Conservation (phyloP, 2,888 invertebrate genomes). For the Pseudoips prasinana region DNA sequence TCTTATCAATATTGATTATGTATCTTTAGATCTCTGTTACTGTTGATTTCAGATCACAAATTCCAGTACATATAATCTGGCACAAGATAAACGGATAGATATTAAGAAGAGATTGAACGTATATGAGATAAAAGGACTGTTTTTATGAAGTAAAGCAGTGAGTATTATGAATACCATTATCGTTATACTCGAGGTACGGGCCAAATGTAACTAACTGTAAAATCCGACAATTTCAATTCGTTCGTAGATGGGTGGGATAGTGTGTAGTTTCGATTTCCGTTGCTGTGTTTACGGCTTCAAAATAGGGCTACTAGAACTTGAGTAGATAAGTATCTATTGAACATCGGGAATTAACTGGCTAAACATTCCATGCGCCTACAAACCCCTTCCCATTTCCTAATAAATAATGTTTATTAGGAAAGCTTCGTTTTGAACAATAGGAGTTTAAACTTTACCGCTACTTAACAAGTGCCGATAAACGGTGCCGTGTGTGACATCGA, state of each 20-base stretch:
- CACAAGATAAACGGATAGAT: slow-evolving; percentile 17
- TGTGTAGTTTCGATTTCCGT: slow-evolving; percentile 30
- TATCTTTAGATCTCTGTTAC: slow-evolving; percentile 19
- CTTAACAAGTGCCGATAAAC: background rate
- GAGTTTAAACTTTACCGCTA: background rate
- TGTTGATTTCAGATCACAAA: slow-evolving; percentile 14
- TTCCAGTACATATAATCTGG: slow-evolving; percentile 21
- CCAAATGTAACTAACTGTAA: slow-evolving; percentile 32
- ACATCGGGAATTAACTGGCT: slow-evolving; percentile 9
- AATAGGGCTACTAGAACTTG: slow-evolving; percentile 18
- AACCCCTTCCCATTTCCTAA: slow-evolving; percentile 5
- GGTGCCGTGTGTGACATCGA: background rate
- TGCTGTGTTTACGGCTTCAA: slow-evolving; percentile 13
- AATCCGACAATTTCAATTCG: slow-evolving; percentile 18
- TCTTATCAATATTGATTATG: slow-evolving; percentile 29
- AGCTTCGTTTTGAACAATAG: background rate
- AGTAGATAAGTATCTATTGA: no score
- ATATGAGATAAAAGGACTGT: background rate
- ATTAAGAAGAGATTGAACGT: slow-evolving; percentile 6
- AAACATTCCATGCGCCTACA: slow-evolving; percentile 6
- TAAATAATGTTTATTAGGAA: no score
- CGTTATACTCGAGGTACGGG: slow-evolving; percentile 18
- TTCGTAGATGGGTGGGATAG: slow-evolving; percentile 9
- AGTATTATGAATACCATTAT: slow-evolving; percentile 19
- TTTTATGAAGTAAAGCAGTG: slow-evolving; percentile 1